phyloP scores from a whole-genome alignment of 2,888 invertebrate genomes.

The Melipona bicolor region DNA sequence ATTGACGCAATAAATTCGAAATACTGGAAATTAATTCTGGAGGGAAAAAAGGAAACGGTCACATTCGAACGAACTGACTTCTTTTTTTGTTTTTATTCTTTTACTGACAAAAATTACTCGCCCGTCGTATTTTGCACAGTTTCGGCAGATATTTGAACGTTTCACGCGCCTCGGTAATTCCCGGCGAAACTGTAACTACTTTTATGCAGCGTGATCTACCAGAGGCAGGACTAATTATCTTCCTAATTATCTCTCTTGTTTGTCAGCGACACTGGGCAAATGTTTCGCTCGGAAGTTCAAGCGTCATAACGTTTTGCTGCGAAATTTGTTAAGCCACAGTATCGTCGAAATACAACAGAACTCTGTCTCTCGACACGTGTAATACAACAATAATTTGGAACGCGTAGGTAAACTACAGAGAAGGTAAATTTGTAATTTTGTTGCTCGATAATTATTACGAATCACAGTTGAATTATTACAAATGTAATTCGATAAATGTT shows the following conservation, averaged over 20 bases:
- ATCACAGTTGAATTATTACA: not conserved
- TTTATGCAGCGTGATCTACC: not conserved
- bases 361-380: not conserved
- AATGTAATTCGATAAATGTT: no score
- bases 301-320: not conserved
- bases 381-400: not conserved
- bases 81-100: not conserved
- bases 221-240: slow-evolving; percentile 12
- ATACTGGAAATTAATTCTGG: not conserved
- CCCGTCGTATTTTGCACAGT: not conserved
- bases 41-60: not conserved
- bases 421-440: not conserved
- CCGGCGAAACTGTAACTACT: not conserved
- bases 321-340: not conserved
- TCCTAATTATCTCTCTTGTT: slow-evolving; percentile 8
- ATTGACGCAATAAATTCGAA: not conserved
- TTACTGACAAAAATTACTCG: not conserved
- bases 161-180: not conserved
- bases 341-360: not conserved
- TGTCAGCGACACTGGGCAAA: not conserved
- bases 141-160: not conserved
- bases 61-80: no score
- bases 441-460: not conserved
- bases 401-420: rapidly evolving
- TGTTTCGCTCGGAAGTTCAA: not conserved